Conservation (phyloP, 2,113 vertebrate genomes). For the Lepidothrix coronata region DNA sequence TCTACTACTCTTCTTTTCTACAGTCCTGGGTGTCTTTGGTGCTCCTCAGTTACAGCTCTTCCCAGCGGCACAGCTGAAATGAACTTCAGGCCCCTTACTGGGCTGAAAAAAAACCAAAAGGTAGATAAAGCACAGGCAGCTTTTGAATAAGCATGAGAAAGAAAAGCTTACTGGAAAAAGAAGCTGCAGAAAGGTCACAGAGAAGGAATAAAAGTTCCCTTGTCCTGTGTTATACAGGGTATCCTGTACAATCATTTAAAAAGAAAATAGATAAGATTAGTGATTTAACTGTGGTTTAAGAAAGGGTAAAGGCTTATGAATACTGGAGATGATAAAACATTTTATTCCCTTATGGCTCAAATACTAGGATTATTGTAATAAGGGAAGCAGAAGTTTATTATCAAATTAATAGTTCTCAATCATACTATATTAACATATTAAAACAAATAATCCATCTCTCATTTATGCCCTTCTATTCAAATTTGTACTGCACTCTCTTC, state of each 20-base stretch:
- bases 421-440: background rate
- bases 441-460: background rate
- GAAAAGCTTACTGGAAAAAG: background rate
- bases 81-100: background rate
- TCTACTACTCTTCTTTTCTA: background rate
- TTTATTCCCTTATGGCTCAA: background rate
- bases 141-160: background rate
- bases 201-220: background rate
- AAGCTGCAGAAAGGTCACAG: background rate
- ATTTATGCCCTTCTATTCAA: background rate
- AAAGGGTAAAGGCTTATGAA: background rate
- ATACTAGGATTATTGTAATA: background rate
- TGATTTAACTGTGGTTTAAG: background rate
- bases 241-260: background rate
- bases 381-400: background rate
- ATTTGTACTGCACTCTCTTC: background rate
- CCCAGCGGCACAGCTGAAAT: background rate
- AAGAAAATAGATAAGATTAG: background rate
- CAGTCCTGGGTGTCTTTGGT: background rate
- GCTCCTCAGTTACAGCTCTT: background rate
- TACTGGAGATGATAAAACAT: background rate
- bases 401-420: background rate
- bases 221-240: fast-evolving
- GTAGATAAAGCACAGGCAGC: background rate
- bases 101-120: background rate